phyloP scores from a whole-genome alignment of 2,797 vertebrate species.

The Stomatorhinus walkeri region DNA sequence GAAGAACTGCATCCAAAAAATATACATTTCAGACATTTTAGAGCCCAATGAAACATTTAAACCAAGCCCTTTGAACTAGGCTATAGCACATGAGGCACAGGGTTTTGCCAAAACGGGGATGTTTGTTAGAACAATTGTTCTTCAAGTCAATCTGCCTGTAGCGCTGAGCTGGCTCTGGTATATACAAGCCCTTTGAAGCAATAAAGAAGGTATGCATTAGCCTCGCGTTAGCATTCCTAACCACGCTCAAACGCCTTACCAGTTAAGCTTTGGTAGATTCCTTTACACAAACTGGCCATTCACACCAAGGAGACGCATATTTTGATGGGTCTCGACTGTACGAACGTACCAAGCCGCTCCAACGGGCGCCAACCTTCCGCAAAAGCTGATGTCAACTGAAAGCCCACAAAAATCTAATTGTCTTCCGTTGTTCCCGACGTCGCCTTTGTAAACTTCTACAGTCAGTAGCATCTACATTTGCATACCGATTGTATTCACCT shows the following conservation, averaged over 20 bases:
- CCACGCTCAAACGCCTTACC: neutral
- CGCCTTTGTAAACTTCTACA: neutral
- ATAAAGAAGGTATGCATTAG: neutral
- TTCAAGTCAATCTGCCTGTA: neutral
- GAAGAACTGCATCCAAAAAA: conserved; percentile 6
- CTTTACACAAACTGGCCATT: neutral
- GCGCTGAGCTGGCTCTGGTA: neutral
- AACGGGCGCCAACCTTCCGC: neutral
- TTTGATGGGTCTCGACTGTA: neutral
- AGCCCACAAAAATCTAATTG: neutral
- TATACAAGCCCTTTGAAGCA: neutral
- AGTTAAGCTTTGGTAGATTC: neutral
- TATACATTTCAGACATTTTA: conserved; percentile 10
- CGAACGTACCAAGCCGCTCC: neutral
- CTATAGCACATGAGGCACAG: neutral
- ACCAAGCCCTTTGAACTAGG: conserved; percentile 8
- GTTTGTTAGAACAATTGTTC: conserved; percentile 6
- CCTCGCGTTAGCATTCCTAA: neutral
- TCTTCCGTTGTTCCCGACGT: neutral
- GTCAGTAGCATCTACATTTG: neutral
- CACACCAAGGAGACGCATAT: neutral
- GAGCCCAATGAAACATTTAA: conserved; percentile 12
- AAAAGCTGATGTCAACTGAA: neutral
- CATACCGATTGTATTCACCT: conserved; percentile 14
- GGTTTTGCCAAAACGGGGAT: neutral